Conservation (phyloP, 2,113 vertebrate genomes). For the Electrona antarctica region DNA sequence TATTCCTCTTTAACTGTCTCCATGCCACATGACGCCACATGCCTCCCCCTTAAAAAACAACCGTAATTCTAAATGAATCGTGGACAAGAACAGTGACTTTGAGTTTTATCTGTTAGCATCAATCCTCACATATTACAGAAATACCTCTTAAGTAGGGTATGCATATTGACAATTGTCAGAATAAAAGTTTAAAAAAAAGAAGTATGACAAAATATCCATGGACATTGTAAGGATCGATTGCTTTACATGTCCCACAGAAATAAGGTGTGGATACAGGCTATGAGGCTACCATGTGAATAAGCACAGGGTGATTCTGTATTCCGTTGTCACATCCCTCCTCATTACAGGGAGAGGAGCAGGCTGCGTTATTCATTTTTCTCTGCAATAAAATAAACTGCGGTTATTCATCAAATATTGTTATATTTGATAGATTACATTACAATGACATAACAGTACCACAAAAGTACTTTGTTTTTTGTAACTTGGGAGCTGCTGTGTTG, state of each 20-base stretch:
- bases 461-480: not conserved
- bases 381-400: slow-evolving; percentile 9
- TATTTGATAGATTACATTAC: slow-evolving; percentile 8
- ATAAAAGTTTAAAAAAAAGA: not conserved
- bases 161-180: no score
- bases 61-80: not conserved
- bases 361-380: not conserved
- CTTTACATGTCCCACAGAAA: slow-evolving; percentile 10
- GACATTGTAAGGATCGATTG: slow-evolving; percentile 39
- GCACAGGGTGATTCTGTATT: slow-evolving; percentile 30
- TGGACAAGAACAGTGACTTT: slow-evolving; percentile 6
- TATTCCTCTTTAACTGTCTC: not conserved
- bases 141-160: not conserved
- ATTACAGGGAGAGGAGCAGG: slow-evolving; percentile 3
- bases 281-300: slow-evolving; percentile 42
- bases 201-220: slow-evolving; percentile 8
- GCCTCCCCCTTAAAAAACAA: no score
- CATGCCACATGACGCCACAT: no score
- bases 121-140: slow-evolving; percentile 13
- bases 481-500: not conserved
- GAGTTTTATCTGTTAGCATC: slow-evolving; percentile 16
- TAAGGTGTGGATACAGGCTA: not conserved
- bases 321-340: slow-evolving; percentile 29
- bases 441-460: no score
- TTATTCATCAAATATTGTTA: not conserved